phyloP scores from a whole-genome alignment of 2,113 vertebrate species.

The Platichthys stellatus region DNA sequence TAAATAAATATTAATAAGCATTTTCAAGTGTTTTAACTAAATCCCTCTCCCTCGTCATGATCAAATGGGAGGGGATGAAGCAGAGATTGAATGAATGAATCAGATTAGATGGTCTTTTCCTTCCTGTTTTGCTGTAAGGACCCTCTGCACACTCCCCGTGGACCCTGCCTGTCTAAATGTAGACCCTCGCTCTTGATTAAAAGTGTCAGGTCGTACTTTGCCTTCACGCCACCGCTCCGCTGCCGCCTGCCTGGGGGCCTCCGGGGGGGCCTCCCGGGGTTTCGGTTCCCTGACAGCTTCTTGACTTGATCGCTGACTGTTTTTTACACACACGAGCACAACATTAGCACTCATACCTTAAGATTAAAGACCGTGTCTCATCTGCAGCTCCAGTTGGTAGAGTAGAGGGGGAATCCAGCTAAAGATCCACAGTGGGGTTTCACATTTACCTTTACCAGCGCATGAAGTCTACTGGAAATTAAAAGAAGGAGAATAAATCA shows the following conservation, averaged over 20 bases:
- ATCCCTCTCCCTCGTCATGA: conserved; percentile 18
- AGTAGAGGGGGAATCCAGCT: not conserved
- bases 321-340: conserved; percentile 53
- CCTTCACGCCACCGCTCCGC: conserved; percentile 60
- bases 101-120: conserved; percentile 47
- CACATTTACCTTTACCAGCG: not conserved
- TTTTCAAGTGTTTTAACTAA: conserved; percentile 25
- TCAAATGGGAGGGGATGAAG: conserved; percentile 38
- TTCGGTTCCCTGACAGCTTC: conserved; percentile 66
- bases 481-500: not conserved
- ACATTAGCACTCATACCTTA: conserved; percentile 56
- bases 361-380: conserved; percentile 50
- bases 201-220: conserved; percentile 75
- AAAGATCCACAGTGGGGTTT: conserved; percentile 13
- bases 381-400: conserved; percentile 24
- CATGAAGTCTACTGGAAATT: not conserved
- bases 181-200: conserved; percentile 75
- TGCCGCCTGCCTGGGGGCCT: conserved; percentile 48
- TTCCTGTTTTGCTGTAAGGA: conserved; percentile 59
- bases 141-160: conserved; percentile 50
- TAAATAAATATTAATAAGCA: no score
- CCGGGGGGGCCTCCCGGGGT: conserved; percentile 51
- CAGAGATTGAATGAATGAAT: conserved; percentile 56
- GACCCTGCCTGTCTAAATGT: conserved; percentile 69
- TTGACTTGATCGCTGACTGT: conserved; percentile 59